A percentile compares a stretch with the other conserved stretches of the same genome.
Conservation (phyloP, 2,113 vertebrate species). For the Peucedramus taeniatus region DNA sequence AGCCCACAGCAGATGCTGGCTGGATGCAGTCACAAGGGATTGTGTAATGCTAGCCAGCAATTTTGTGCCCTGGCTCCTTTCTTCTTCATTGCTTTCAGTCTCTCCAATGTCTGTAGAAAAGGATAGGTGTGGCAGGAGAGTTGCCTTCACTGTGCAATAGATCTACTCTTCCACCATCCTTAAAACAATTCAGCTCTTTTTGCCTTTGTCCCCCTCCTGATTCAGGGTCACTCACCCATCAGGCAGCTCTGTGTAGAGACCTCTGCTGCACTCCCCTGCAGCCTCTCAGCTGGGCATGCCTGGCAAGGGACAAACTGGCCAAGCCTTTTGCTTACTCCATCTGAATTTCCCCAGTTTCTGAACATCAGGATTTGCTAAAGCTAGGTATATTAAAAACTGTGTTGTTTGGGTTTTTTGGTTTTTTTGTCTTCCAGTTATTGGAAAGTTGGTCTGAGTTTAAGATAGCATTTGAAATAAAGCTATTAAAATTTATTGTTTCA, state of each 20-base stretch:
- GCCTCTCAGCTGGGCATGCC: background rate
- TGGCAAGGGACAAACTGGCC: background rate
- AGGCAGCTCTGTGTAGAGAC: background rate
- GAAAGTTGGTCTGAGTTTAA: background rate
- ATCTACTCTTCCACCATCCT: background rate
- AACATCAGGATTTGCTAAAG: background rate
- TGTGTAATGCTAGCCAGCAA: background rate
- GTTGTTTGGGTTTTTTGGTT: background rate
- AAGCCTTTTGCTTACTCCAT: background rate
- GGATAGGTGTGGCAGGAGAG: background rate
- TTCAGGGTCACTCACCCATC: background rate
- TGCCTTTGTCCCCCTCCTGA: background rate
- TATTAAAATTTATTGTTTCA: conserved; percentile 40
- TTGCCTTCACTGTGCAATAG: background rate
- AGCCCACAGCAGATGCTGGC: background rate
- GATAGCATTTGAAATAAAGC: background rate
- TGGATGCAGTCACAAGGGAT: background rate
- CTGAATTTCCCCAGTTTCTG: background rate
- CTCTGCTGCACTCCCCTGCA: background rate
- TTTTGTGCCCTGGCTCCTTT: background rate
- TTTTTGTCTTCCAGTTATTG: background rate
- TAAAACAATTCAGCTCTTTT: background rate
- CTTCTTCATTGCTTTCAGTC: background rate
- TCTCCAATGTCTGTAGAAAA: background rate
- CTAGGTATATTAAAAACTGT: background rate